These are phyloP conservation scores for Cyclura pinguis DNA, from an alignment of 2,797 vertebrate genomes.

Conservation along the genomic window DNA sequence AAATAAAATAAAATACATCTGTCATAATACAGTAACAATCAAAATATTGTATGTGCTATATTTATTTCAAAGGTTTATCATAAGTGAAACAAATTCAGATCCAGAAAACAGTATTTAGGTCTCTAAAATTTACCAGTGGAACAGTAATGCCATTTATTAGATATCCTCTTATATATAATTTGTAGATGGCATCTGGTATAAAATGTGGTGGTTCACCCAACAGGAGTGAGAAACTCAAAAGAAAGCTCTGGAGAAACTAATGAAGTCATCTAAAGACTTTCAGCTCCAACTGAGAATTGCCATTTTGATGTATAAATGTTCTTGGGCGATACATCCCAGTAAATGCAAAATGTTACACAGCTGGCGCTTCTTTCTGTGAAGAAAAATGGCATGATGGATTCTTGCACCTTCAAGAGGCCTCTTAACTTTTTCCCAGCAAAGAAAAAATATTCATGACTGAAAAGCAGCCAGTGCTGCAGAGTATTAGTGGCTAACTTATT, in stretches of 20 bases:
- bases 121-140: background rate
- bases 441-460: background rate
- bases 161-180: background rate
- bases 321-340: background rate
- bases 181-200: background rate
- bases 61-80: background rate
- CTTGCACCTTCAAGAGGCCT: background rate
- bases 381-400: background rate
- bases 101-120: background rate
- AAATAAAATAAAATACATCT: slow-evolving; percentile 22
- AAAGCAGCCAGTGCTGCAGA: background rate
- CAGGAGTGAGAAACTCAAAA: background rate
- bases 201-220: background rate
- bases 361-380: background rate
- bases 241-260: background rate
- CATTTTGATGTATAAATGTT: background rate
- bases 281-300: background rate
- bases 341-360: background rate
- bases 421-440: background rate
- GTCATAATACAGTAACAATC: slow-evolving; percentile 42
- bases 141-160: background rate
- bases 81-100: background rate
- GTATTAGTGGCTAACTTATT: background rate
- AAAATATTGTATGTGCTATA: slow-evolving; percentile 40
- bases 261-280: too few species aligned